A percentile compares a stretch with the other conserved stretches of the same genome.
Evolutionary conservation across 2,113 vertebrate genomes (phyloP).

Genomic region (Platysteira castanea): DNA sequence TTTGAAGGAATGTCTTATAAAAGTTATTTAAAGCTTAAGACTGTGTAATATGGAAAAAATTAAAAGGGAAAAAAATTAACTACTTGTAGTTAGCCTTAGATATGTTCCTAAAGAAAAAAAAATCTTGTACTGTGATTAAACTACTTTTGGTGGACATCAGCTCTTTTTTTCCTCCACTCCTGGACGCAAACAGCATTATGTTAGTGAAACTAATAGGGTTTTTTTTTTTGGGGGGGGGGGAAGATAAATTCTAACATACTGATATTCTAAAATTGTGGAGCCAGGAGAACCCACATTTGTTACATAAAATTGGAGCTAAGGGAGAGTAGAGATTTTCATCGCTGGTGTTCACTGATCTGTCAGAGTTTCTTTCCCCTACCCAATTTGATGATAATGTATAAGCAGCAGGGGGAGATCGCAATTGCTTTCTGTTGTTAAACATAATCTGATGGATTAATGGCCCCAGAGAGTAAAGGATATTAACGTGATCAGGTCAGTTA

Average conservation of each 20-base stretch:
- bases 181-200: neutral
- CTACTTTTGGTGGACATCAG: fast-evolving
- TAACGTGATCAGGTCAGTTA: neutral
- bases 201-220: neutral
- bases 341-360: neutral
- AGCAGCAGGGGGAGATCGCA: neutral
- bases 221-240: neutral
- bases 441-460: neutral
- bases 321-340: neutral
- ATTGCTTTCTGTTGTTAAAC: neutral
- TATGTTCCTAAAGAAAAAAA: neutral
- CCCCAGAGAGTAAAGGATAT: neutral
- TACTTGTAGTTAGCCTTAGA: neutral
- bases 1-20: neutral
- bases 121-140: neutral
- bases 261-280: neutral
- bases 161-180: neutral
- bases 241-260: neutral
- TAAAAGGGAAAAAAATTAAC: neutral
- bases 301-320: neutral
- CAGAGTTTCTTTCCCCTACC: neutral
- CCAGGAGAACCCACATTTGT: neutral
- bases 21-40: neutral
- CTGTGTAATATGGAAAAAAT: neutral
- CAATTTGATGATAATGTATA: neutral